Evolutionary conservation across 2,113 vertebrate genomes (phyloP).

Genomic region (Microcebus tavaratra): DNA sequence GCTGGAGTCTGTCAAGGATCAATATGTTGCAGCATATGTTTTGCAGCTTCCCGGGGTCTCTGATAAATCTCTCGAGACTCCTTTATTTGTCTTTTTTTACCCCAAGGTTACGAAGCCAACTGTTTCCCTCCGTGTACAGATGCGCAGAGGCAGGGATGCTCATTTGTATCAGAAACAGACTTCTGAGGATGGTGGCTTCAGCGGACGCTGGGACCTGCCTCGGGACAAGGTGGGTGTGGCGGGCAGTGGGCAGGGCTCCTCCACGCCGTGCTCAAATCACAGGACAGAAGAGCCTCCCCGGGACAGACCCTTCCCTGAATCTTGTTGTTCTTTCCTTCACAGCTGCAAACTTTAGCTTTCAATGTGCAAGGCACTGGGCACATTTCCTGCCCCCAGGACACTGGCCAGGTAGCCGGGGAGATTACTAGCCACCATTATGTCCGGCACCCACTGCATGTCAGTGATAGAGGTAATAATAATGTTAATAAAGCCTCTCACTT

Average conservation of each 20-base stretch:
- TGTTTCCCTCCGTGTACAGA: constrained; percentile 55
- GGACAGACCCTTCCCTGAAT: not conserved
- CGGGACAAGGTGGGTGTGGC: no score
- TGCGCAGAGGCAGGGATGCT: constrained; percentile 34
- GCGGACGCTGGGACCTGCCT: not conserved
- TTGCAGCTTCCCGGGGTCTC: constrained; percentile 74
- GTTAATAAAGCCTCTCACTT: not conserved
- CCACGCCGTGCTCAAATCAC: not conserved
- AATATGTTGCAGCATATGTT: constrained; percentile 79
- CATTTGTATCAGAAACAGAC: constrained; percentile 64
- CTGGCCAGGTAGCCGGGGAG: not conserved
- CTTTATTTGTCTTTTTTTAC: constrained; percentile 70
- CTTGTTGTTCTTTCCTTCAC: not conserved
- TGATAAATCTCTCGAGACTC: constrained; percentile 70
- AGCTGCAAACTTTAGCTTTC: not conserved
- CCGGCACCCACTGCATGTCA: not conserved
- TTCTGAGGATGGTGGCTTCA: not conserved
- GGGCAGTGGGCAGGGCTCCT: not conserved
- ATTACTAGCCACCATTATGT: not conserved
- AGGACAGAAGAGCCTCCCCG: not conserved
- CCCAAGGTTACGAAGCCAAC: constrained; percentile 79
- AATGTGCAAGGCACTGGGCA: not conserved
- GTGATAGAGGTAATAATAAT: not conserved
- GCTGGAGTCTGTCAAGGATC: constrained; percentile 72
- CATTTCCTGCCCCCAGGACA: not conserved